Evolutionary conservation across 2,888 invertebrate species (phyloP).

Genomic region (Globia sparganii): DNA sequence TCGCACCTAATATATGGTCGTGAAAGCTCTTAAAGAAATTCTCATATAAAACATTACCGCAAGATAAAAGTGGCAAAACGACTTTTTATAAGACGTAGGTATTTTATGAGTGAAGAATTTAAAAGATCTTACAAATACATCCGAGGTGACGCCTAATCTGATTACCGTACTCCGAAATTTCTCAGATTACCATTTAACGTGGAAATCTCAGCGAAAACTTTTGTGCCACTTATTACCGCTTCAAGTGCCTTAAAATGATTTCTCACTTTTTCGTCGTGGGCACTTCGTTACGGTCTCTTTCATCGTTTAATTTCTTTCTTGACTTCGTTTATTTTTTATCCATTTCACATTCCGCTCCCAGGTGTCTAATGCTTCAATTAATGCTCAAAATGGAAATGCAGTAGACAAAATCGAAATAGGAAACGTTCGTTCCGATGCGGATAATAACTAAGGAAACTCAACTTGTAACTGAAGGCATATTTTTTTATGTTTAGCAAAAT

Average conservation of each 20-base stretch:
- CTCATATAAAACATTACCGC: slow-evolving; percentile 61
- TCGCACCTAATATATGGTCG: slow-evolving; percentile 45
- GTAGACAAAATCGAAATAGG: slow-evolving; percentile 70
- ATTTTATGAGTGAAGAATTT: slow-evolving; percentile 76
- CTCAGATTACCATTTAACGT: slow-evolving; percentile 82
- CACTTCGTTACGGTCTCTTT: slow-evolving; percentile 83
- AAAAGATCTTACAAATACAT: slow-evolving; percentile 76
- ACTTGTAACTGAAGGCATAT: slow-evolving; percentile 60
- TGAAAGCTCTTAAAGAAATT: slow-evolving; percentile 63
- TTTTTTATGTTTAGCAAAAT: slow-evolving; percentile 53
- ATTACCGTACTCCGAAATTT: slow-evolving; percentile 80
- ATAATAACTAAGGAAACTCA: slow-evolving; percentile 65
- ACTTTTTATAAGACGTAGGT: slow-evolving; percentile 73
- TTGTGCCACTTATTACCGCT: slow-evolving; percentile 81
- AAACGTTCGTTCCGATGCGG: slow-evolving; percentile 67
- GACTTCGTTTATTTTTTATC: slow-evolving; percentile 77
- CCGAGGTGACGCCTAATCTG: slow-evolving; percentile 79
- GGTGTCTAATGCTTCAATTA: slow-evolving; percentile 78
- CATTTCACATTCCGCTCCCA: slow-evolving; percentile 73
- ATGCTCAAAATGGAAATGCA: slow-evolving; percentile 71
- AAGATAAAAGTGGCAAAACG: slow-evolving; percentile 70
- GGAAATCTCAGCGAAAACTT: slow-evolving; percentile 81
- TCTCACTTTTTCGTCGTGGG: slow-evolving; percentile 79
- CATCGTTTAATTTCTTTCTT: slow-evolving; percentile 83
- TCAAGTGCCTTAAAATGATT: slow-evolving; percentile 83